Conservation (phyloP, 2,113 vertebrate species). For the Barnardius zonarius region DNA sequence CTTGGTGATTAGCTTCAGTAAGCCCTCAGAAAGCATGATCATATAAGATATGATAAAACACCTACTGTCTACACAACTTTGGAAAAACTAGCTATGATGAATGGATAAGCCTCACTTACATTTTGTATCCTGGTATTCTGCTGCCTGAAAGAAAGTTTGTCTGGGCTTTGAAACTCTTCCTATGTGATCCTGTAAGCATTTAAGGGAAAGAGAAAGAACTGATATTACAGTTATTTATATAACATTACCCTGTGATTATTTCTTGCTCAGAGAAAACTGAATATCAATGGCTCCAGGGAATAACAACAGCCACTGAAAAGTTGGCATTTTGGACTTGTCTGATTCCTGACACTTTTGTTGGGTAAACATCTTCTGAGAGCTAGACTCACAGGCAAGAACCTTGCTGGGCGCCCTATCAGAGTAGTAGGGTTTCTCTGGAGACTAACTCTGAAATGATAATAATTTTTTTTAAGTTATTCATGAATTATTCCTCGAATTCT, state of each 20-base stretch:
- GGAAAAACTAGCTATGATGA: not conserved
- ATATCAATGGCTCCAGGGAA: not conserved
- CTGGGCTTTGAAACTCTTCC: not conserved
- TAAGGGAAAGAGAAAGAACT: not conserved
- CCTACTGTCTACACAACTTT: not conserved
- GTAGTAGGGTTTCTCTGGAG: not conserved
- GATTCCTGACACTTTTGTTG: not conserved
- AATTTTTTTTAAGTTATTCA: not conserved
- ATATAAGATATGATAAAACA: not conserved
- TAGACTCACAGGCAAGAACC: not conserved
- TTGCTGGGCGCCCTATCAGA: not conserved
- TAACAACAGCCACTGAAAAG: not conserved
- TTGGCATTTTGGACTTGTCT: not conserved
- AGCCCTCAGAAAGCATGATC: not conserved
- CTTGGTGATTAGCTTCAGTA: not conserved
- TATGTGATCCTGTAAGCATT: not conserved
- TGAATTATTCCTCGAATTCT: not conserved
- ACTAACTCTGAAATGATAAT: not conserved
- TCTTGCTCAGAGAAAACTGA: not conserved
- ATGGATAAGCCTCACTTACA: not conserved
- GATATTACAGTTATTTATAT: not conserved
- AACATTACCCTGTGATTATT: not conserved
- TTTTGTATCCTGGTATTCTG: not conserved
- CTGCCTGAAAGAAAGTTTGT: not conserved
- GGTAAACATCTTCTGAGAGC: not conserved